Percentiles rank a stretch among this genome's conserved stretches.
Evolutionary conservation across 1,140 invertebrate species (phyloP).

Genomic region (Brachionus angularis): DNA sequence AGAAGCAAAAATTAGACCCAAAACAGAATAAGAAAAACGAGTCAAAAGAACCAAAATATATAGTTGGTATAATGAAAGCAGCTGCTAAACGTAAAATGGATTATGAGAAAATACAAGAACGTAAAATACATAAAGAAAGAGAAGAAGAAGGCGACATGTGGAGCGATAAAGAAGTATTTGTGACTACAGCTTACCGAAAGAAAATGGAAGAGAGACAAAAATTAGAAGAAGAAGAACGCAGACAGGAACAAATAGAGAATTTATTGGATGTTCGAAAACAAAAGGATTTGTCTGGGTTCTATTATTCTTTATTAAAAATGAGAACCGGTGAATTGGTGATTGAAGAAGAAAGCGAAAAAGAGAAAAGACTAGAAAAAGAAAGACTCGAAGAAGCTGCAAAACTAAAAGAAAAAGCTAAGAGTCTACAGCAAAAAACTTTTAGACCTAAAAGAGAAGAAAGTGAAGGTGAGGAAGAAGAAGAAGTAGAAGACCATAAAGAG

Average conservation of each 20-base stretch:
- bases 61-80: slow-evolving; percentile 46
- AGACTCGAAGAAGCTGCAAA: slow-evolving; percentile 11
- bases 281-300: slow-evolving; percentile 36
- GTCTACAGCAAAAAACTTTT: slow-evolving; percentile 10
- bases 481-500: slow-evolving; percentile 18
- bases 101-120: slow-evolving; percentile 46
- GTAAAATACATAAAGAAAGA: slow-evolving; percentile 48
- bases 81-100: slow-evolving; percentile 45
- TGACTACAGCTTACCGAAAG: slow-evolving; percentile 47
- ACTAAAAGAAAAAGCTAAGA: slow-evolving; percentile 14
- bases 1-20: slow-evolving; percentile 18
- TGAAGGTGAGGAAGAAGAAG: slow-evolving; percentile 5
- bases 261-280: slow-evolving; percentile 37
- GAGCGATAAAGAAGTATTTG: slow-evolving; percentile 49
- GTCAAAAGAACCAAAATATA: slow-evolving; percentile 47
- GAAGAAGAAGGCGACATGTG: slow-evolving; percentile 47
- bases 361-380: slow-evolving; percentile 25
- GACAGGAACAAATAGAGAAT: slow-evolving; percentile 36
- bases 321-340: slow-evolving; percentile 41
- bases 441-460: slow-evolving; percentile 25
- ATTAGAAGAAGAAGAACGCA: slow-evolving; percentile 36
- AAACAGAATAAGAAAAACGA: slow-evolving; percentile 19
- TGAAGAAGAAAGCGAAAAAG: slow-evolving; percentile 41
- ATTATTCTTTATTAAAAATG: slow-evolving; percentile 38
- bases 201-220: slow-evolving; percentile 45